Evolutionary conservation across 1,140 invertebrate species (phyloP), one percentile per base, ranked within the genome.

Genomic region (Heterodera schachtii): DNA sequence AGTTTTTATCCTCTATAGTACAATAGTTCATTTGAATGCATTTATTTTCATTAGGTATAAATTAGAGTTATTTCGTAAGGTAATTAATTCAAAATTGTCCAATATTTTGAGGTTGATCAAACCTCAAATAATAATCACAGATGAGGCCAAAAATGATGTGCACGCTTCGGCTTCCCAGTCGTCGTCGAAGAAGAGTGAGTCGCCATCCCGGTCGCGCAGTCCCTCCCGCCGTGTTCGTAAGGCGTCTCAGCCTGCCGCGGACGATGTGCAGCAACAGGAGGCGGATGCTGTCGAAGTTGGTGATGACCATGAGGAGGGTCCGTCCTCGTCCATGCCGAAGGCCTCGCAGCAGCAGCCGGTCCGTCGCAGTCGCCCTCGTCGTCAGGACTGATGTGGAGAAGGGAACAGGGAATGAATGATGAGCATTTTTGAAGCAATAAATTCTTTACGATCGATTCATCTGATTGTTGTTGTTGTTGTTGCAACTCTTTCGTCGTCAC

Each of bases 301-400:
- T 52, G 49, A 52, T 52, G 49, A 64, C 2, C 11, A 64, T 11
- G 13, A 64, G 57, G 57, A 64, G 11, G 57, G 57, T 0, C 57
- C 57, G 57, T 64, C 57, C 16, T 11, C 5, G 57, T 64, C 57
- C 16, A 19, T 13, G 1, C 19, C 57, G 13, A 64, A 64, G 11
- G 2, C 31, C 13, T 71, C 69, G 69, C 69, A 31, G 31, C 21
- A 31, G 69, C 69, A 46, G 41, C 69, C 69, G n/a, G 19, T 41
- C 6, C 69, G 69, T n/a, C 75, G 75, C 16, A 49, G 41, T 60
- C 75, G 75, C 46, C 57, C 75, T 1, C 75, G 75, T 46, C 75
- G 75, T 41, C 75, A 76, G 75, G 75, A 76, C 11, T 76, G 16
- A 49, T 31, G 31, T 31, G 31, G 31, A 31, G 31, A 31, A 31